Base-by-base conservation (phyloP, 2,888 invertebrate species). In the Ashinkailepas kermadecensis region DNA sequence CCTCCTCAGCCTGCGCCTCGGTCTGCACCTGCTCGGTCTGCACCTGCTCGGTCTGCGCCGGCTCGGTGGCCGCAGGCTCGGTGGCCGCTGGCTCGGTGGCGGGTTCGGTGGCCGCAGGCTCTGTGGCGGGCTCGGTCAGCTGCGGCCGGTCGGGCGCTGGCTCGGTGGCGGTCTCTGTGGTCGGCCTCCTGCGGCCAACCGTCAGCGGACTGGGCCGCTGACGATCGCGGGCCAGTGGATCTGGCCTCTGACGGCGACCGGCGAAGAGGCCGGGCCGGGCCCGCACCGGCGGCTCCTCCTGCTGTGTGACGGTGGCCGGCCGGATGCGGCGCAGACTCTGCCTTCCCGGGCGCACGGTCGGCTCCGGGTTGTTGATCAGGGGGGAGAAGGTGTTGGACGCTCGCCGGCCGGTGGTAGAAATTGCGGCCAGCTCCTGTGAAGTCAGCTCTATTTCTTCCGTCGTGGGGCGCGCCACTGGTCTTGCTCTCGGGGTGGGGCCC, bases 321-420 rank as follows among this genome's bases (percentile, higher is more conserved):
- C 67, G 67, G 25, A 13, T 18, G 18, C 62, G 62, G 12, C 62
- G 62, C 15, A 62, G 59, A 7, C 59, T 59, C 11, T 59, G 65
- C 23, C 54, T 7, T 18, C 13, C 74, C 18, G 67, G 67, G 11
- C 67, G 67, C 25, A 11, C 54, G 2, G 25, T 54, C 54, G 39
- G 10, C 18, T 13, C 18, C 8, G 25, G 11, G 54, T 39, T 54
- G 18, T 74, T 25, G 25, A 13, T 9, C 39, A 74, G 74, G 15
- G 74, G 74, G 4, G 74, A 54, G 54, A 74, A 74, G 8, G 74
- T 74, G 54, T 74, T 74, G 54, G 74, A 74, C 9, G 74, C 74
- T 11, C 25, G 74, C 15, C 74, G 39, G 4, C 54, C 74, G 54
- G 74, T 74, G 54, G 74, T 74, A 1, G 74, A 18, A 23, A 74